These are phyloP conservation scores for Malurus elegans DNA, from an alignment of 2,113 vertebrate genomes.

Conservation along the genomic window DNA sequence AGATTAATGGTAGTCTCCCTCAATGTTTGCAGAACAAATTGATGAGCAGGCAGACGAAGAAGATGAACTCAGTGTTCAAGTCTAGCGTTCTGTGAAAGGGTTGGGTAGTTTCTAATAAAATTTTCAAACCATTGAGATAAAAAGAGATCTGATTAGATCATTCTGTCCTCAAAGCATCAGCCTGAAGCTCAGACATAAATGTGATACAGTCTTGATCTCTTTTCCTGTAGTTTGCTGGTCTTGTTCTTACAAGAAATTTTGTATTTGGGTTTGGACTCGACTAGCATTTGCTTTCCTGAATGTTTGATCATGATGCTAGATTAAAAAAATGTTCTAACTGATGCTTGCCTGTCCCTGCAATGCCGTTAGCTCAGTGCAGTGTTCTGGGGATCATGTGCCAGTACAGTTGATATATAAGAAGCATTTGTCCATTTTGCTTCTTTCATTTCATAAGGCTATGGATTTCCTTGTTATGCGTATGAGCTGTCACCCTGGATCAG, in stretches of 20 bases:
- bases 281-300: neutral
- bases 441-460: neutral
- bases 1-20: neutral
- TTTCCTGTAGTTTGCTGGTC: neutral
- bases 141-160: neutral
- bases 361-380: neutral
- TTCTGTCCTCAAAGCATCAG: neutral
- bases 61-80: neutral
- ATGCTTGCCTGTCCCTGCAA: neutral
- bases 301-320: neutral
- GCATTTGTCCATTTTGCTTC: neutral
- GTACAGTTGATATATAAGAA: neutral
- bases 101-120: neutral
- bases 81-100: neutral
- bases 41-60: neutral
- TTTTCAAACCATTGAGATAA: neutral
- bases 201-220: neutral
- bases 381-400: neutral
- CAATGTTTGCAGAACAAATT: neutral
- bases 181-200: neutral
- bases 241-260: neutral
- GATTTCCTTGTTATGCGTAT: neutral
- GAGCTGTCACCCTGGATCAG: neutral
- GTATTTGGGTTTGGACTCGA: neutral
- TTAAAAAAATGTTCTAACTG: neutral